phyloP scores from a whole-genome alignment of 2,113 vertebrate species.

The Microtus oregoni region DNA sequence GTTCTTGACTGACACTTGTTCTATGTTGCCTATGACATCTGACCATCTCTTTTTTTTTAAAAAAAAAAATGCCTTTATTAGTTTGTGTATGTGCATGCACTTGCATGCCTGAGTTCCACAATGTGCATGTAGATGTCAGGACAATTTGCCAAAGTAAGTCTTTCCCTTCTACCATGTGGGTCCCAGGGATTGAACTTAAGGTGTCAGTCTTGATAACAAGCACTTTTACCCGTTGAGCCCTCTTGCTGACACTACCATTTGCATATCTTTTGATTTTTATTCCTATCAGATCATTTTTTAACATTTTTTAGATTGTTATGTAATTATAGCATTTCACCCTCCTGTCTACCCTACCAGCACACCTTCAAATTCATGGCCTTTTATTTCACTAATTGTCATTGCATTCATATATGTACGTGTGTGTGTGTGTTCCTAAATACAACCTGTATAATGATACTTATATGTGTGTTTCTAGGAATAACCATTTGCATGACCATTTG shows the following conservation, averaged over 20 bases:
- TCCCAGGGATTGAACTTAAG: background rate
- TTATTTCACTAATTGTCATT: background rate
- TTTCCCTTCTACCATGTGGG: background rate
- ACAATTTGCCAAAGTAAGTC: background rate
- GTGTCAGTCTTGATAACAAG: background rate
- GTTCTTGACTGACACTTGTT: background rate
- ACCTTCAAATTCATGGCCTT: background rate
- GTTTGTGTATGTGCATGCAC: background rate
- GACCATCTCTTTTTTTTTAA: background rate
- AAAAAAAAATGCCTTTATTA: background rate
- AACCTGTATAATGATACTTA: background rate
- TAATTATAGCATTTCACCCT: background rate
- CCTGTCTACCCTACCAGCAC: background rate
- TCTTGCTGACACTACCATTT: background rate
- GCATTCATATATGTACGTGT: too few relatives aligned
- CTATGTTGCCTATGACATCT: background rate
- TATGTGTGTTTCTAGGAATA: background rate
- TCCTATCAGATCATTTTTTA: background rate
- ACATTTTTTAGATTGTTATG: background rate
- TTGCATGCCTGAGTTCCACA: background rate
- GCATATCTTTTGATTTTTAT: background rate
- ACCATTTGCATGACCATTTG: background rate
- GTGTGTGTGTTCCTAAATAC: background rate
- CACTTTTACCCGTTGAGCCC: background rate
- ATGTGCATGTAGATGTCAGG: background rate